Evolutionary conservation across 1,140 invertebrate genomes (phyloP).

Genomic region (Hermatobates lingyangjiaoensis): DNA sequence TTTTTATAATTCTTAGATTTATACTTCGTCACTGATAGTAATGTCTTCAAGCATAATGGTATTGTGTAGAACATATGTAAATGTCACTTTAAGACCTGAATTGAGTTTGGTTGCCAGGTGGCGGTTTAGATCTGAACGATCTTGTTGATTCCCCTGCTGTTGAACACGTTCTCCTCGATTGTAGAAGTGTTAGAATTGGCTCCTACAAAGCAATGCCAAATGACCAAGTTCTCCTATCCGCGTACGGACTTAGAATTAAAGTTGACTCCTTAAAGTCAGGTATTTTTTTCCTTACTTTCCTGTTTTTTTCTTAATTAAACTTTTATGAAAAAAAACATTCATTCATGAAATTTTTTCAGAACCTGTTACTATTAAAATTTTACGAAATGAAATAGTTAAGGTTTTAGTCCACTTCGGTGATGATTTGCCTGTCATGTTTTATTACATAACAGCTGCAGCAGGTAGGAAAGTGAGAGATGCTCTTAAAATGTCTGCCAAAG

Average conservation of each 20-base stretch:
- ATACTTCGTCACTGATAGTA: no score
- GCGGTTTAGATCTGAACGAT: constrained; percentile 20
- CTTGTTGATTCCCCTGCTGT: constrained; percentile 20
- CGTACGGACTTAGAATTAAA: constrained; percentile 40
- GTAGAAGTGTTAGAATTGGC: constrained; percentile 57
- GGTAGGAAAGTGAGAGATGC: constrained; percentile 42
- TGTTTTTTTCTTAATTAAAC: no score
- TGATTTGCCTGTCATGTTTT: constrained; percentile 50
- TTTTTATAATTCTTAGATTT: no score
- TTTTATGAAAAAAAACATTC: no score
- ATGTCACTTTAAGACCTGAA: no score
- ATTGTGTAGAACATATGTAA: no score
- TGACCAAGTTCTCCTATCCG: constrained; percentile 43
- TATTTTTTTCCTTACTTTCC: no score
- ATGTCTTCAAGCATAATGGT: no score
- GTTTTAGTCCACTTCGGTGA: constrained; percentile 53
- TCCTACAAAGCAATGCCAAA: constrained; percentile 51
- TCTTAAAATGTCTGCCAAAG: constrained; percentile 40
- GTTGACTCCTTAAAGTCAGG: constrained; percentile 36
- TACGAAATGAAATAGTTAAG: constrained; percentile 44
- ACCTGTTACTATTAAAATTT: constrained; percentile 30
- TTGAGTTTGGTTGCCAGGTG: no score
- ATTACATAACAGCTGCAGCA: constrained; percentile 45
- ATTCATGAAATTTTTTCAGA: constrained; percentile 20
- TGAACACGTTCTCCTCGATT: constrained; percentile 28